Evolutionary conservation across 2,797 vertebrate species (phyloP), one percentile per base, ranked within the genome.

Genomic region (Peromyscus aztecus): DNA sequence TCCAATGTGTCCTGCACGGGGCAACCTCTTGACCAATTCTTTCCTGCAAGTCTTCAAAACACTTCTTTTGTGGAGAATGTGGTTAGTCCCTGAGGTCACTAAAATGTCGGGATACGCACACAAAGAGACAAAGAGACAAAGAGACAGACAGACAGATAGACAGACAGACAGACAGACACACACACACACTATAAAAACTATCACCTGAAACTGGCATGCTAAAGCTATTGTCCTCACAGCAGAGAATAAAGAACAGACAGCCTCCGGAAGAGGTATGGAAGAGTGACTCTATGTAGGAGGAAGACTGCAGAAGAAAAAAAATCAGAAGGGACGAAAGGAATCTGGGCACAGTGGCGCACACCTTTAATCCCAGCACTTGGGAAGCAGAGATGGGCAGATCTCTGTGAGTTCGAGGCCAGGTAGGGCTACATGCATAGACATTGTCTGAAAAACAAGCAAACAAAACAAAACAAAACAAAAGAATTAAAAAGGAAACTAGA

Each of bases 21-120:
- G 34, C 90, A 97, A 98, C 61, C 94, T 97, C 92, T 95, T 93
- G 71, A 98, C 98, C 96, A 97, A 97, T 97, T 97, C 96, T 94
- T 96, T 98, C 96, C 95, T 97, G 86, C 59, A 97, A 96, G 52
- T 95, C 94, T 94, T 97, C 75, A 98, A 97, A 96, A 96, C 31
- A 55, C 90, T 95, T 31, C 77, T 94, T 95, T 96, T 90, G 52
- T 24, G 0, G 3, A 94, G 87, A 97, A 49, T 89, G 69, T 94
- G 81, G 43, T 92, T 81, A 95, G 77, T 59, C 14, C 37, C 88
- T 89, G 27, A 27, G 34, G 96, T 97, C 55, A 59, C 61, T 67
- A 87, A 96, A 92, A 97, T 81, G 43, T 76, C 31, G 91, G 63
- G 21, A 90, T 75, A 80, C 27, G 63, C 19, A 76, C 3, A 5